Percentiles rank a stretch among this genome's conserved stretches.
Evolutionary conservation across 1,140 invertebrate species (phyloP).

Genomic region (Dufourea novaeangliae): DNA sequence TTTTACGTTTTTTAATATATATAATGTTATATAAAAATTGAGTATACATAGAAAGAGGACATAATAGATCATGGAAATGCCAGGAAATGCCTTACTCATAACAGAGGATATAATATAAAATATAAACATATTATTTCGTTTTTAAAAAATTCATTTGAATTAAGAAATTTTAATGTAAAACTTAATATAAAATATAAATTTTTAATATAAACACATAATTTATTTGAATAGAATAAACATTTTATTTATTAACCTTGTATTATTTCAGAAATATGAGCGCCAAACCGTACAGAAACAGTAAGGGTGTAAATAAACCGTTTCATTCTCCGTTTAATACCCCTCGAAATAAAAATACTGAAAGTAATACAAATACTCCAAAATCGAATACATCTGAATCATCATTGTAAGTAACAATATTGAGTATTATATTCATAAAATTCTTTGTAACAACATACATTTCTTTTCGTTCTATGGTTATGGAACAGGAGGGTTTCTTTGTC

Average conservation of each 20-base stretch:
- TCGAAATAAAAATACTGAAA: background rate
- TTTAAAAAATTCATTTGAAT: background rate
- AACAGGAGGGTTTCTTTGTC: constrained; percentile 15
- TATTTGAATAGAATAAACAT: background rate
- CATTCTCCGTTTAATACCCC: constrained; percentile 76
- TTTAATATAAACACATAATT: no score
- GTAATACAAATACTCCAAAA: background rate
- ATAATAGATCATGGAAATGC: no score
- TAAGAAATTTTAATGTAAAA: background rate
- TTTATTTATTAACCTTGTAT: constrained; percentile 83
- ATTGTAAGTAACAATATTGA: constrained; percentile 4
- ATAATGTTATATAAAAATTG: background rate
- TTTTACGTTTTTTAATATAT: background rate
- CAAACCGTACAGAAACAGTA: constrained; percentile 28
- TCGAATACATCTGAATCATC: background rate
- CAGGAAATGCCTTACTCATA: no score
- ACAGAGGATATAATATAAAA: no score
- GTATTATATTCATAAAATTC: background rate
- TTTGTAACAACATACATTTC: background rate
- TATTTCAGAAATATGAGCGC: constrained; percentile 80
- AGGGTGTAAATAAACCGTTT: constrained; percentile 72
- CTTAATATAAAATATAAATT: constrained; percentile 68
- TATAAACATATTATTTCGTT: constrained; percentile 71
- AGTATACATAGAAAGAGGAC: no score
- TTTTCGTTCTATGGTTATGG: background rate